Percentiles rank a stretch among this genome's conserved stretches.
These are phyloP conservation scores for Phrynocephalus guinanensis DNA, from an alignment of 2,797 vertebrate genomes.

Conservation along the genomic window DNA sequence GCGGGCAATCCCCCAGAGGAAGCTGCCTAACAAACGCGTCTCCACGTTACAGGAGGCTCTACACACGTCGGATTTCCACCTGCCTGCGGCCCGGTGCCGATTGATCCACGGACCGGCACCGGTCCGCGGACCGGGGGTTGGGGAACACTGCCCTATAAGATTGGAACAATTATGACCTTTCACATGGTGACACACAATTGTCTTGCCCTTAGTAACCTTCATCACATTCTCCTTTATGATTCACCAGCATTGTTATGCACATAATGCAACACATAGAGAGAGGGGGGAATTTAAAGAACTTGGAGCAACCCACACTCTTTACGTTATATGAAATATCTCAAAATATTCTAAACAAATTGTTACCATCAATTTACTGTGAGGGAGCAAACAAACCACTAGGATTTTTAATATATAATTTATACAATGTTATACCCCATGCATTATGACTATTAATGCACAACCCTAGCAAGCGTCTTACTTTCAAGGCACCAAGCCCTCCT, in stretches of 20 bases:
- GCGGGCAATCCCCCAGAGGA: no score
- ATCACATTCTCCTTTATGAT: not conserved
- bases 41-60: no score
- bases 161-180: not conserved
- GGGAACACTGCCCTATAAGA: not conserved
- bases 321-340: not conserved
- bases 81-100: no score
- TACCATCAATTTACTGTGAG: not conserved
- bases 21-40: no score
- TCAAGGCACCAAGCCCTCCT: not conserved
- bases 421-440: not conserved
- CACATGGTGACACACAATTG: not conserved
- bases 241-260: not conserved
- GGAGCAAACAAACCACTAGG: not conserved
- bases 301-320: not conserved
- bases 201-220: not conserved
- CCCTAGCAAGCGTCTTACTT: not conserved
- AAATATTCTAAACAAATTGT: not conserved
- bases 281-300: not conserved
- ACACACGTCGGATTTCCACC: no score
- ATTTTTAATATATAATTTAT: not conserved
- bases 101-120: no score
- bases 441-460: not conserved
- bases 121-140: no score
- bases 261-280: not conserved